Evolutionary conservation across 2,113 vertebrate species (phyloP), one percentile per base, ranked within the genome.

Genomic region (Austrofundulus limnaeus): DNA sequence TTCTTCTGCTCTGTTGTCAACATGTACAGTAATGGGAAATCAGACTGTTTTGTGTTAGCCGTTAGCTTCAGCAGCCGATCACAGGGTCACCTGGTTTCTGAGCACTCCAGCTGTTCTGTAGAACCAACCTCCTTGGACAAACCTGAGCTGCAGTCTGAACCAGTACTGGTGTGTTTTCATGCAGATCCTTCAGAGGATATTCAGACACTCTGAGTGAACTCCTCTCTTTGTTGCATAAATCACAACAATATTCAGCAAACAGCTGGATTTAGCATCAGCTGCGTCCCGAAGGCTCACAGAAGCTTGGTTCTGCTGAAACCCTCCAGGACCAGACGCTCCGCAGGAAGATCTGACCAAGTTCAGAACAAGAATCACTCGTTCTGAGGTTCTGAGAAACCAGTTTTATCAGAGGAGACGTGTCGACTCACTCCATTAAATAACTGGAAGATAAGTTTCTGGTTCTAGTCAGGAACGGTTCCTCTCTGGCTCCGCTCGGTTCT

Each of bases 231-330:
- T 34, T 24, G 41, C 37, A 57, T 61, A 42, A 56, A 56, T 56
- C 41, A 41, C 19, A 56, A 23, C 2, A 19, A 21, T 17, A 23
- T 52, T 2, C 54, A 21, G 28, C 59, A 25, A 34, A 51, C 58
- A 37, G 59, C 77, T 84, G 41, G 48, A 24, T 63, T 65, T 63
- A 60, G 43, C 66, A n/a, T n/a, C n/a, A n/a, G n/a, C n/a, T n/a
- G n/a, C n/a, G n/a, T n/a, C n/a, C n/a, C n/a, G n/a, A n/a, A n/a
- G n/a, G n/a, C n/a, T n/a, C n/a, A n/a, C n/a, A n/a, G n/a, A n/a
- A n/a, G n/a, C n/a, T n/a, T n/a, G n/a, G n/a, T 0, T 24, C 13
- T 1, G 7, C 31, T 39, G 16, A 45, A 66, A 70, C 16, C 28
- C 53, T 53, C 31, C 47, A 42, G 49, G 51, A 62, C 11, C 38